Evolutionary conservation across 2,113 vertebrate species (phyloP), one percentile per base, ranked within the genome.

Genomic region (Boleophthalmus pectinirostris): DNA sequence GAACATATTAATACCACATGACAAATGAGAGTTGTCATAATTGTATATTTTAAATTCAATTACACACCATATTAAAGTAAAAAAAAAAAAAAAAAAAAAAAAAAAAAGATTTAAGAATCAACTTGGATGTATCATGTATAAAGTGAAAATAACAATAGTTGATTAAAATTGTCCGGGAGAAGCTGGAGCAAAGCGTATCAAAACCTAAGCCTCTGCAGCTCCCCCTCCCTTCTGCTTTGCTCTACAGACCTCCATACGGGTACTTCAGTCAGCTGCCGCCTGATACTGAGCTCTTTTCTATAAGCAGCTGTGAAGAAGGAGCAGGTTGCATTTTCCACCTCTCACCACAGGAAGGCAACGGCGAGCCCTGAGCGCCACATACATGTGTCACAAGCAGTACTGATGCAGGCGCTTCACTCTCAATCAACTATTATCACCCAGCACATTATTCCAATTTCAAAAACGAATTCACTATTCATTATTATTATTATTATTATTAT

Each of bases 271-370:
- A 51, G 70, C 57, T 72, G 51, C 79, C 58, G 78, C 66, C 70
- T 74, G 16, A 63, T 38, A 74, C 70, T 43, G 49, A 46, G 72
- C 0, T 68, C 29, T 38, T 45, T 70, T 53, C 70, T 65, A 43
- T 72, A 35, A 54, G 15, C 49, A 54, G 64, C 54, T 65, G 10
- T 58, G 23, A 58, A 35, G 29, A 58, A 71, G 67, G 4, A 16
- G 8, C 24, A 72, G 51, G 45, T 74, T 92, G 91, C 87, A 90
- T 68, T 92, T 29, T 13, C 88, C 63, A 76, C 66, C 49, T 85
- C 21, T 82, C 72, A 53, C 92, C 92, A 91, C 92, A 85, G 82
- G 91, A 92, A 88, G 92, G 92, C 91, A 91, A 88, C 79, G 81
- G 77, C 82, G 87, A 90, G 82, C 91, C 88, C 90, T 88, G 47